Evolutionary conservation across 1,140 invertebrate genomes (phyloP).

Genomic region (Drosophila lacteicornis): DNA sequence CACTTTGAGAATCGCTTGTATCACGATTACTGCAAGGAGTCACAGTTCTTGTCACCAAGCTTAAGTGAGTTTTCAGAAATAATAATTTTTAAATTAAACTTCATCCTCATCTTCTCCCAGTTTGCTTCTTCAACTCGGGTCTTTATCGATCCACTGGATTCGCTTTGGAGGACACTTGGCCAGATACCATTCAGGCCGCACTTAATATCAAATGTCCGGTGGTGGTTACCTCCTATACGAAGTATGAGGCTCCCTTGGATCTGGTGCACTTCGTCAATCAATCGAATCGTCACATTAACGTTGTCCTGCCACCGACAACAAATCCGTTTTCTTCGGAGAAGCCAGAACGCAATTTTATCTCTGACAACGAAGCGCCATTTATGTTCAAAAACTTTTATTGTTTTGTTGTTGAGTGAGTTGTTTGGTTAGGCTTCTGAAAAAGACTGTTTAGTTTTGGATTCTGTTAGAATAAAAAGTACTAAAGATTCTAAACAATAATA

Average conservation of each 20-base stretch:
- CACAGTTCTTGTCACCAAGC: constrained; percentile 86
- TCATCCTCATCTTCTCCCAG: constrained; percentile 60
- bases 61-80: constrained; percentile 84
- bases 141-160: constrained; percentile 88
- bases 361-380: constrained; percentile 88
- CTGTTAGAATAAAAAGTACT: background rate
- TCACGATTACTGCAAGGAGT: constrained; percentile 86
- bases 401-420: constrained; percentile 83
- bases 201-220: constrained; percentile 86
- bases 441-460: background rate
- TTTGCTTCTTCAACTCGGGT: constrained; percentile 90
- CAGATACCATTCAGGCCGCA: constrained; percentile 87
- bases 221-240: constrained; percentile 88
- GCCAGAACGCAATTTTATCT: constrained; percentile 90
- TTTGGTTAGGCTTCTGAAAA: background rate
- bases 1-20: constrained; percentile 86
- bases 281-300: constrained; percentile 83
- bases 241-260: constrained; percentile 88
- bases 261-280: constrained; percentile 85
- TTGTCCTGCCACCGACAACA: constrained; percentile 85
- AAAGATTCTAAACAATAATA: no score
- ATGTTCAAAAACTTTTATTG: constrained; percentile 90
- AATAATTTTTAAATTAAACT: background rate
- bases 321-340: constrained; percentile 89
- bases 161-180: constrained; percentile 88